These are phyloP conservation scores for Centroberyx gerrardi DNA, from an alignment of 2,797 vertebrate genomes.

Conservation along the genomic window DNA sequence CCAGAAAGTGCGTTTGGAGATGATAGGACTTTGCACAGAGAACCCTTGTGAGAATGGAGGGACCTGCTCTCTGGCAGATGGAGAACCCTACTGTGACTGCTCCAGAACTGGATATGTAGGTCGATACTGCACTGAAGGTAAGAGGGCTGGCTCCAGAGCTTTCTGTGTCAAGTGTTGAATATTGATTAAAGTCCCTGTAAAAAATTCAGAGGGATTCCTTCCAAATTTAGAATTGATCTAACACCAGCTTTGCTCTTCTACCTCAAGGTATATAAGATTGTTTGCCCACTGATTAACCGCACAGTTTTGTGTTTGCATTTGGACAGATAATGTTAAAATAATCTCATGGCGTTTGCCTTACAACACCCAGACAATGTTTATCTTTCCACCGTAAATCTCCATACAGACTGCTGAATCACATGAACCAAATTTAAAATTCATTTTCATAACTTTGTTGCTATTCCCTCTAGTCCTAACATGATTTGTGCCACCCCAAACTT, in stretches of 20 bases:
- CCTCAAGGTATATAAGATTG: slow-evolving; percentile 17
- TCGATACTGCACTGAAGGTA: slow-evolving; percentile 98
- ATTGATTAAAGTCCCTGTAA: slow-evolving; percentile 62
- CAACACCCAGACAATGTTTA: slow-evolving; percentile 6
- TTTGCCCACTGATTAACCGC: not conserved
- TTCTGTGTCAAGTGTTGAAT: slow-evolving; percentile 61
- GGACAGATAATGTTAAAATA: slow-evolving; percentile 6
- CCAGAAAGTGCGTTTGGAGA: slow-evolving; percentile 91
- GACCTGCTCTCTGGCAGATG: slow-evolving; percentile 93
- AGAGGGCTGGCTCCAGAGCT: slow-evolving; percentile 73
- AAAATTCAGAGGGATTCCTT: slow-evolving; percentile 50
- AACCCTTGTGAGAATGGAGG: slow-evolving; percentile 97
- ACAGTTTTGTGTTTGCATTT: not conserved
- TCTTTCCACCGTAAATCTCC: slow-evolving; percentile 31
- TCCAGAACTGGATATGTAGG: slow-evolving; percentile 95
- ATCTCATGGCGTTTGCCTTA: slow-evolving; percentile 11
- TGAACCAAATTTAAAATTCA: slow-evolving; percentile 20
- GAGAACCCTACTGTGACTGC: slow-evolving; percentile 95
- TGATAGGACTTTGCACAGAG: slow-evolving; percentile 93
- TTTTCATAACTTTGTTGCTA: slow-evolving; percentile 37
- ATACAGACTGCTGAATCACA: slow-evolving; percentile 18
- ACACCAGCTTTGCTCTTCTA: slow-evolving; percentile 22
- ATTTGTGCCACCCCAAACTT: slow-evolving; percentile 43
- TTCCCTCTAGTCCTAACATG: slow-evolving; percentile 15
- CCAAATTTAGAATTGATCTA: slow-evolving; percentile 29